phyloP scores from a whole-genome alignment of 2,888 invertebrate species.

The Ichneumoninae sp. region DNA sequence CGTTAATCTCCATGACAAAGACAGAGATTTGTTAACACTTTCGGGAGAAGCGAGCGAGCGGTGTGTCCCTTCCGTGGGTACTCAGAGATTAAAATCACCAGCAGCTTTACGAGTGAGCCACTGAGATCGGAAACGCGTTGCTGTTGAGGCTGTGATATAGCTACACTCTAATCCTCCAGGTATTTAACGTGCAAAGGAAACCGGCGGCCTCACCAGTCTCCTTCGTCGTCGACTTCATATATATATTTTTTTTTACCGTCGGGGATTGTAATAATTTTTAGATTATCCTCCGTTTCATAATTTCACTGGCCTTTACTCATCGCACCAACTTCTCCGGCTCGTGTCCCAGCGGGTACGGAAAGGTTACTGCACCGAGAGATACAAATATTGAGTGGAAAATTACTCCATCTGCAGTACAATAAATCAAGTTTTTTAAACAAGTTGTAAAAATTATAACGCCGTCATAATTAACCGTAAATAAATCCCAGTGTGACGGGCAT shows the following conservation, averaged over 20 bases:
- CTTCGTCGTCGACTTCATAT: neutral
- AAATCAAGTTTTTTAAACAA: no score
- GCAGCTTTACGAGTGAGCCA: conserved; percentile 9
- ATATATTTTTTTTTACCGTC: neutral
- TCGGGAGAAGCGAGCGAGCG: neutral
- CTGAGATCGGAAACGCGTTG: neutral
- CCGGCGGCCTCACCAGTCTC: neutral
- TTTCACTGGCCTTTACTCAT: neutral
- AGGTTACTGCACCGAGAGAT: neutral
- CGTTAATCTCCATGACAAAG: conserved; percentile 3
- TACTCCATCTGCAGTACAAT: neutral
- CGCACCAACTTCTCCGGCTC: neutral
- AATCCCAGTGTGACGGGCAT: no score
- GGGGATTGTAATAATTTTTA: conserved; percentile 18
- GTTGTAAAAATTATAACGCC: no score
- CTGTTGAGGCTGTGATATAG: neutral
- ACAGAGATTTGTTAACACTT: conserved; percentile 13
- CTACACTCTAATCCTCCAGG: conserved; percentile 3
- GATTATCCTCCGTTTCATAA: conserved; percentile 22
- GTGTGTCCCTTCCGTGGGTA: neutral
- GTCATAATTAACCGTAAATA: neutral
- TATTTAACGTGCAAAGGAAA: conserved; percentile 3
- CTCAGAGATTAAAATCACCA: conserved; percentile 1
- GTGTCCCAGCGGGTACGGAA: neutral
- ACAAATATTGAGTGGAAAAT: neutral